A percentile compares a stretch with the other conserved stretches of the same genome.
Conservation (phyloP, 2,797 vertebrate species). For the Loris lydekkerianus region DNA sequence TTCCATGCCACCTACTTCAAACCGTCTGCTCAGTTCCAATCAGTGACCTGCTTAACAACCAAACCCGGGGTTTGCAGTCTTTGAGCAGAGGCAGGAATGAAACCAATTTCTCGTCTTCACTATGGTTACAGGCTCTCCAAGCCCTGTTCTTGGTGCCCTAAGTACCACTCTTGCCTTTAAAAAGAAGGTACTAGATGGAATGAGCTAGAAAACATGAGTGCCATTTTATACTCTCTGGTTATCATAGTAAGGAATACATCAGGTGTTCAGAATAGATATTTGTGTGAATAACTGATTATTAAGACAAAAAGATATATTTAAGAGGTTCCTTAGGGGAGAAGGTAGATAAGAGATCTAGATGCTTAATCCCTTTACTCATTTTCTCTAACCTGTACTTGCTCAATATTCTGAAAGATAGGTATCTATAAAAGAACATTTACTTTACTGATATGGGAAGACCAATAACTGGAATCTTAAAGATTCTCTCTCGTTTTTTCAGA, state of each 20-base stretch:
- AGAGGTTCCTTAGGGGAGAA: neutral
- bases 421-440: constrained; percentile 56
- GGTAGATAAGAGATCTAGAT: neutral
- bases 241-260: neutral
- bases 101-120: neutral
- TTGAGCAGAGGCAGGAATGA: neutral
- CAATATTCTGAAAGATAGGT: constrained; percentile 29
- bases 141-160: neutral
- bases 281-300: constrained; percentile 42
- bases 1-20: neutral
- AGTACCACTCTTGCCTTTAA: neutral
- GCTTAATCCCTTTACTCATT: constrained; percentile 65
- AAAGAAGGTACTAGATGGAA: neutral
- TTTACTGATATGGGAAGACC: constrained; percentile 1
- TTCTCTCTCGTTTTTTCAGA: neutral
- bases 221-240: neutral
- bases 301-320: constrained; percentile 59
- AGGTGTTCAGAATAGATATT: neutral
- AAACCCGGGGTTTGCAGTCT: neutral
- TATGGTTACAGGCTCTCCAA: neutral
- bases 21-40: neutral
- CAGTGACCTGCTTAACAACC: neutral
- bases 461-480: neutral
- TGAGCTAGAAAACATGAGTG: neutral
- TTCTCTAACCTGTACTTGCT: constrained; percentile 45